These are phyloP conservation scores for Emydocephalus ijimae DNA, from an alignment of 2,113 vertebrate species.

Conservation along the genomic window DNA sequence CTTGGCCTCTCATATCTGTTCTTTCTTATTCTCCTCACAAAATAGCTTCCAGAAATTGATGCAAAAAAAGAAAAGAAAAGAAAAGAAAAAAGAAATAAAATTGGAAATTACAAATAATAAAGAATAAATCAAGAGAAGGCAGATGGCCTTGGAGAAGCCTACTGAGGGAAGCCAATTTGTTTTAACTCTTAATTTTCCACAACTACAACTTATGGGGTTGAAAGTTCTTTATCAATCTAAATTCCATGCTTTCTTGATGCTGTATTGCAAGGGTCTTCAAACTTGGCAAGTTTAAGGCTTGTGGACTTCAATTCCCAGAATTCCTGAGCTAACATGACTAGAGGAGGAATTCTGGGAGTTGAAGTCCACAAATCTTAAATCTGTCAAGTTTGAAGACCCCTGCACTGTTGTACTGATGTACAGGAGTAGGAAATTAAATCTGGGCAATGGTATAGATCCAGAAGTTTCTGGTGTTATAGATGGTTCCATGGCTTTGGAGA, in stretches of 20 bases:
- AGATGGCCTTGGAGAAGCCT: not conserved
- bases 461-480: not conserved
- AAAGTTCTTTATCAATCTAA: not conserved
- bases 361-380: too few species aligned
- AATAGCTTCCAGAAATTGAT: not conserved
- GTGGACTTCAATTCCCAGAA: too few species aligned
- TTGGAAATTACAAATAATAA: not conserved
- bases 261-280: not conserved
- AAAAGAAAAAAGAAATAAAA: not conserved
- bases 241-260: not conserved
- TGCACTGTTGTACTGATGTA: not conserved
- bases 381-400: too few species aligned
- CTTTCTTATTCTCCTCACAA: not conserved
- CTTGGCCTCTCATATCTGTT: not conserved
- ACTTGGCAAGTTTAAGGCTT: too few species aligned
- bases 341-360: too few species aligned
- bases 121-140: too few species aligned
- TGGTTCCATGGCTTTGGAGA: not conserved
- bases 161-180: not conserved
- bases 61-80: not conserved
- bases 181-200: not conserved
- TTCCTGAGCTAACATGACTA: too few species aligned
- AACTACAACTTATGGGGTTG: not conserved
- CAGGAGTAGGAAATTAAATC: not conserved
- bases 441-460: not conserved